Percentiles rank a stretch among this genome's conserved stretches.
These are phyloP conservation scores for Leptopilina boulardi DNA, from an alignment of 1,140 invertebrate genomes.

Conservation along the genomic window DNA sequence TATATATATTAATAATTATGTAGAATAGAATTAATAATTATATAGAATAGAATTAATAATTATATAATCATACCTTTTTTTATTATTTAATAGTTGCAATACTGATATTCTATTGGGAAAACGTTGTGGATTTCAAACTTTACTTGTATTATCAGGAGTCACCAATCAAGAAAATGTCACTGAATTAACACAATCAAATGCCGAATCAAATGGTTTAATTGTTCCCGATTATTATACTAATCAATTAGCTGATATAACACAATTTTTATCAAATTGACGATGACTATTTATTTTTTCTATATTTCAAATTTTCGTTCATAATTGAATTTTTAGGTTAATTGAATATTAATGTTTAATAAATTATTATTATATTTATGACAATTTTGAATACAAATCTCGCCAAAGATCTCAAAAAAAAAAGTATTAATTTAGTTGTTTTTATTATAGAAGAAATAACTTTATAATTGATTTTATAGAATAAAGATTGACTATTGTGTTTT, in stretches of 20 bases:
- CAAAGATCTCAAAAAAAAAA: too few relatives aligned
- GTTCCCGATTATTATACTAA: slow-evolving; percentile 87
- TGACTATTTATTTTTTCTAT: not conserved
- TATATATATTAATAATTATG: too few relatives aligned
- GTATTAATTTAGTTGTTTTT: too few relatives aligned
- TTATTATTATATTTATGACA: too few relatives aligned
- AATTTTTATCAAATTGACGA: slow-evolving; percentile 33
- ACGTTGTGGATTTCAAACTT: slow-evolving; percentile 88
- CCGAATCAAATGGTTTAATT: slow-evolving; percentile 79
- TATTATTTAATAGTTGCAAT: slow-evolving; percentile 80
- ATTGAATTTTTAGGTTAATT: too few relatives aligned
- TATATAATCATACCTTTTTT: slow-evolving; percentile 20
- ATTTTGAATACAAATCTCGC: too few relatives aligned
- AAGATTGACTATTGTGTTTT: too few relatives aligned
- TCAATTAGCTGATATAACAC: slow-evolving; percentile 80
- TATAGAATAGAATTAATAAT: slow-evolving; percentile 38
- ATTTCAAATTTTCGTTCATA: not conserved
- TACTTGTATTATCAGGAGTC: slow-evolving; percentile 89
- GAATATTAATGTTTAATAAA: too few relatives aligned
- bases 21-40: too few relatives aligned
- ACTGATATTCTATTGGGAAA: slow-evolving; percentile 93
- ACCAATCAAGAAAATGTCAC: slow-evolving; percentile 82
- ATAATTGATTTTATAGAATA: too few relatives aligned
- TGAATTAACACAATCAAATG: slow-evolving; percentile 71
- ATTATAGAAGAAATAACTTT: too few relatives aligned